A percentile compares a stretch with the other conserved stretches of the same genome.
Evolutionary conservation across 2,113 vertebrate species (phyloP).

Genomic region (Rhizomys pruinosus): DNA sequence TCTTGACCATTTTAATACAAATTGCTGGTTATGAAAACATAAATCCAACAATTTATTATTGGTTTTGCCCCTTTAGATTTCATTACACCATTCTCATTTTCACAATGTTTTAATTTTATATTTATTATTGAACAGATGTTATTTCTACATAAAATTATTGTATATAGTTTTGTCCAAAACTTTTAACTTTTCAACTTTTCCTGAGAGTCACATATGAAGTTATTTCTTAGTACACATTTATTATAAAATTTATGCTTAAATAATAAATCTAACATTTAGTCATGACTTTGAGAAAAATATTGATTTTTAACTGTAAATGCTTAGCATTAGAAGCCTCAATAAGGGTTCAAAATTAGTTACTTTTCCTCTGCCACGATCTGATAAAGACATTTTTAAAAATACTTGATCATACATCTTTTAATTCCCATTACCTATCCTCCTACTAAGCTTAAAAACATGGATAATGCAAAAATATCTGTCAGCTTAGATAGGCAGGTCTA

Average conservation of each 20-base stretch:
- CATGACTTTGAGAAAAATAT: conserved; percentile 61
- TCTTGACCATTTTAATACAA: conserved; percentile 35
- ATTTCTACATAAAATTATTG: conserved; percentile 40
- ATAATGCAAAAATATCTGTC: conserved; percentile 30
- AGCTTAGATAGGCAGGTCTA: not conserved
- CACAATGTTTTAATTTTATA: not conserved
- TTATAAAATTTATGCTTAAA: conserved; percentile 34
- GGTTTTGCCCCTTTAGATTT: conserved; percentile 49
- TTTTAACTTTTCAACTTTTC: conserved; percentile 36
- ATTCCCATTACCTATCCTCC: conserved; percentile 10
- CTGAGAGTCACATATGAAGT: conserved; percentile 45
- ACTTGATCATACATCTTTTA: not conserved
- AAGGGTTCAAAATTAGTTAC: conserved; percentile 45
- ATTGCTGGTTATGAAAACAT: conserved; percentile 23
- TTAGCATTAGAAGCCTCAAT: conserved; percentile 54
- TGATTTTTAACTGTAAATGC: conserved; percentile 61
- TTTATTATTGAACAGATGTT: conserved; percentile 39
- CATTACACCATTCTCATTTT: conserved; percentile 20
- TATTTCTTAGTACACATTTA: not conserved
- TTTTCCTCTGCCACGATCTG: conserved; percentile 42
- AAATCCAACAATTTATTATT: not conserved
- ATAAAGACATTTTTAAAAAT: conserved; percentile 60
- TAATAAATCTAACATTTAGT: conserved; percentile 46
- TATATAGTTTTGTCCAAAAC: not conserved
- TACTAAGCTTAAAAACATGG: not conserved